Evolutionary conservation across 2,797 vertebrate species (phyloP), one percentile per base, ranked within the genome.

Genomic region (Cygnus olor): DNA sequence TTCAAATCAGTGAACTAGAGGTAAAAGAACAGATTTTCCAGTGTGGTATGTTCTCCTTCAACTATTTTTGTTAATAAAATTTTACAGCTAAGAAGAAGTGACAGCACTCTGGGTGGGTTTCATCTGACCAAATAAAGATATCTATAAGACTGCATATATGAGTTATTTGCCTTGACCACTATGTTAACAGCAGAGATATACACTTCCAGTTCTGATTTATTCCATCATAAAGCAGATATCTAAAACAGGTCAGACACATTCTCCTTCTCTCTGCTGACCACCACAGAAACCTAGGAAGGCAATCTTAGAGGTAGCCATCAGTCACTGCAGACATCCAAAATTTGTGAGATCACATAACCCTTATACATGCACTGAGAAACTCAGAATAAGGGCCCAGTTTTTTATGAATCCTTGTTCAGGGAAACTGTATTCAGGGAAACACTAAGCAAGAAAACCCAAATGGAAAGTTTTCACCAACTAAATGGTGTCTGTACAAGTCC

Each of bases 21-120:
- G 80, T 95, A 92, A 80, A 92, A 80, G 56, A 82, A 45, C 56
- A 85, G 44, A 80, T 87, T 96, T 92, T 71, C 44, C 25, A n/a
- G 51, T 65, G 44, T 11, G 65, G 2, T 30, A 6, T 69, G 12
- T 72, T 86, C 45, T 94, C 61, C 36, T 93, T 93, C 57, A 72
- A 9, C 45, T 11, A 8, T 45, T 85, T 91, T 74, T 73, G 15
- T 84, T 91, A 80, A 54, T 47, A 51, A 58, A 69, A 80, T 32
- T 86, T 91, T 79, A 42, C 36, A 54, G 18, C 25, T 86, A 32
- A 11, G 61, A 36, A 64, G 64, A 81, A 51, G 45, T 54, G 51
- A 9, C 32, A 71, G 40, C 20, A 7, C 14, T 61, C 6, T 40
- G 20, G 9, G 15, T 61, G 54, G 73, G 42, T 86, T 76, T 65